Base-by-base conservation (phyloP, 2,113 vertebrate genomes). In the Prietella phreatophila region DNA sequence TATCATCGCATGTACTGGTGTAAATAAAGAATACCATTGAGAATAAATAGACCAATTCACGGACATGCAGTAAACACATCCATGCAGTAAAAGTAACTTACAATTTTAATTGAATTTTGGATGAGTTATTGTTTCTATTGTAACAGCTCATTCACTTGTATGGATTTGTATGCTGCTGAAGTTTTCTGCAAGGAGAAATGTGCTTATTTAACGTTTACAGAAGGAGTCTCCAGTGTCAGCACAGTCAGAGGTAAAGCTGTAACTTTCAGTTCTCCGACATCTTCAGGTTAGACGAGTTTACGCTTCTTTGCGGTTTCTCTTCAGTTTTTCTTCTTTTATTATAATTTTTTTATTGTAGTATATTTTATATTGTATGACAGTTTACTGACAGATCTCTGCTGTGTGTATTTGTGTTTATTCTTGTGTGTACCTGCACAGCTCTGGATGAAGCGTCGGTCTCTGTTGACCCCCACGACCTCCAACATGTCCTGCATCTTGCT, bases 401-500 rank as follows among this genome's bases (percentile, higher is more conserved):
- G 19, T 73, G 36, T 76, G n/a, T 88, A 30, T 85, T 42, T 58
- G 61, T 25, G 15, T 87, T 75, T 47, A 73, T 30, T 73, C 0
- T 10, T 82, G n/a, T 78, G 82, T 79, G 55, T 85, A 96, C 94
- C 95, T 94, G 94, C 82, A 90, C 47, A 56, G 61, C 50, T 88
- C 82, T 91, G 33, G 90, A 85, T 87, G 93, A 89, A 61, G 87
- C 50, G 55, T 93, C 92, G 58, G 85, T 92, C 78, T 94, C 93
- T 30, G 90, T 50, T 36, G 89, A 89, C 73, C 84, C 67, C 94
- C 93, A 94, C 22, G 80, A 76, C 69, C 89, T 90, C 69, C 83
- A 92, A 91, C 95, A 96, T 86, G 94, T 94, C 8, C 69, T 88
- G 88, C 94, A 96, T 87, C 88, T 90, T 27, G 93, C 90, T 79